Conservation (phyloP, 2,797 vertebrate genomes). For the Spheniscus humboldti region DNA sequence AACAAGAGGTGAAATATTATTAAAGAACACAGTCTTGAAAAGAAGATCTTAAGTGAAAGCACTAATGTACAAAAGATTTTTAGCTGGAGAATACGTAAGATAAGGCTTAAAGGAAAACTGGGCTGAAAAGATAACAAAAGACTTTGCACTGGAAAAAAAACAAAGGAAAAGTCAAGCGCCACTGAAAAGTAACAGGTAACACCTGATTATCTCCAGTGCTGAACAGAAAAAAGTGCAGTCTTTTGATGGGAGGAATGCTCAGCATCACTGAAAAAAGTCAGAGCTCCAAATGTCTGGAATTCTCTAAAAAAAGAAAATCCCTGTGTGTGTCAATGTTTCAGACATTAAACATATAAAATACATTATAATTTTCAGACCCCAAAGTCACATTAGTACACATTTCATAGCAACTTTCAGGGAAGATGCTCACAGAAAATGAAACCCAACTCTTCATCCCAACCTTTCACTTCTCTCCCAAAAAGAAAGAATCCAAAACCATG, state of each 20-base stretch:
- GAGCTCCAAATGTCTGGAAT: neutral
- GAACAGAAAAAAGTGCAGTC: neutral
- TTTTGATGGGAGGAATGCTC: neutral
- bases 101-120: neutral
- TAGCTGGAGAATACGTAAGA: neutral
- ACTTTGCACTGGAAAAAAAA: neutral
- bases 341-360: neutral
- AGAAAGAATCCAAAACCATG: neutral
- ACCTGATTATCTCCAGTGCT: neutral
- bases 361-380: neutral
- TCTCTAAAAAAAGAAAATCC: neutral
- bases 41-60: neutral
- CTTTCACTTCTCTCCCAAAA: neutral
- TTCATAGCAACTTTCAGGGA: neutral
- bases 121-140: neutral
- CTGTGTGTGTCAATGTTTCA: rapidly evolving
- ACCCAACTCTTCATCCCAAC: neutral
- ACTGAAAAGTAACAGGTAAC: neutral
- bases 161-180: neutral
- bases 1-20: neutral
- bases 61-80: neutral
- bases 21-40: neutral
- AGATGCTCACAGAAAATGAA: neutral
- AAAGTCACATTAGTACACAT: neutral
- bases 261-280: neutral